Conservation (phyloP, 1,140 invertebrate species). For the Scylla paramamosain region DNA sequence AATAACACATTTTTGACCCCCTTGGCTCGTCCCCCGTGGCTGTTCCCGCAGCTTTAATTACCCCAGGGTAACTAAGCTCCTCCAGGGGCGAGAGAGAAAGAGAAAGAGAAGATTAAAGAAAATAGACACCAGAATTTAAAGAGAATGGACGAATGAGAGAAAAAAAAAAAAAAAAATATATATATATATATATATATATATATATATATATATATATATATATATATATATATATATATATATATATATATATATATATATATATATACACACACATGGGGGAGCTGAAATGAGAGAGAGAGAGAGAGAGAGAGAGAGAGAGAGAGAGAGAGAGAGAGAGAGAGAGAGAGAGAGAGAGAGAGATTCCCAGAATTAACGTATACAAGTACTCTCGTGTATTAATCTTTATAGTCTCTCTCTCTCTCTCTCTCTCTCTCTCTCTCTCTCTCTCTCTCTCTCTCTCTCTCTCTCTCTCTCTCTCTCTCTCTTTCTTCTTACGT, state of each 20-base stretch:
- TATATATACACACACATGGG: too few relatives aligned
- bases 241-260: too few relatives aligned
- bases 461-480: background rate
- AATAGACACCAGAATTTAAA: background rate
- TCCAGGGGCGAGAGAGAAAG: background rate
- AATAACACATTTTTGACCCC: background rate
- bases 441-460: background rate
- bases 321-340: background rate
- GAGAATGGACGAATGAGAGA: too few relatives aligned
- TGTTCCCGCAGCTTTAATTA: background rate
- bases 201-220: too few relatives aligned
- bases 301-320: too few relatives aligned
- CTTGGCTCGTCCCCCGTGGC: background rate
- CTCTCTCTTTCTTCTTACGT: background rate
- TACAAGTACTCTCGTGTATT: constrained; percentile 1
- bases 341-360: constrained; percentile 46
- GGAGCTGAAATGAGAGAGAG: too few relatives aligned
- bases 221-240: too few relatives aligned
- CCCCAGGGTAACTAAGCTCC: background rate
- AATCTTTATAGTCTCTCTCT: background rate
- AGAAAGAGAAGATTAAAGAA: constrained; percentile 38
- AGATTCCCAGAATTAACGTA: background rate
- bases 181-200: too few relatives aligned
- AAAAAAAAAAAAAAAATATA: too few relatives aligned
- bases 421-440: background rate